Percentiles rank a stretch among this genome's conserved stretches.
Conservation (phyloP, 2,113 vertebrate genomes). For the Struthidea cinerea region DNA sequence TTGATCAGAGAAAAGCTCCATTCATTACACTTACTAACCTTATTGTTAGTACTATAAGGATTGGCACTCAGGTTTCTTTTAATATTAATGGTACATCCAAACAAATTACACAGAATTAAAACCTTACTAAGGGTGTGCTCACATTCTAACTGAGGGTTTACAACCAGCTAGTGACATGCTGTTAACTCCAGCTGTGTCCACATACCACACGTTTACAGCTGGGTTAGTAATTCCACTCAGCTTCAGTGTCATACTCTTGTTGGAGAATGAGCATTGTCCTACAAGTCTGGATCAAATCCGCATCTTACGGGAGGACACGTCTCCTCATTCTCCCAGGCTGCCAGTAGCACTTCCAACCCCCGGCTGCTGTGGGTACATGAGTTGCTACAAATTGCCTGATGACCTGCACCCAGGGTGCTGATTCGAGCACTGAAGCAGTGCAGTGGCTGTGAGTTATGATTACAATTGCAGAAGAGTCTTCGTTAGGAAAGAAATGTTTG, state of each 20-base stretch:
- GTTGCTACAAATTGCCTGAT: too few relatives aligned
- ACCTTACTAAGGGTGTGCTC: background rate
- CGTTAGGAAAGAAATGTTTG: background rate
- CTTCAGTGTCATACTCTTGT: background rate
- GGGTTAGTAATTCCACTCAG: background rate
- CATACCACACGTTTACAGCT: background rate
- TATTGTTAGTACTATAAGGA: background rate
- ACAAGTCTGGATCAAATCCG: background rate
- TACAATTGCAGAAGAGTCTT: background rate
- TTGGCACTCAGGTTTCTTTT: background rate
- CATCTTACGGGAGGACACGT: rapidly evolving
- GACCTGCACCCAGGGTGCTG: background rate
- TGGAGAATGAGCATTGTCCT: background rate
- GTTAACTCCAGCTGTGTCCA: background rate
- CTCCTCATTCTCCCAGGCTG: background rate
- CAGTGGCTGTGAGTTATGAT: background rate
- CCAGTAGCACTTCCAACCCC: background rate
- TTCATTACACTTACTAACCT: background rate
- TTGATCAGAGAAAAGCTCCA: background rate
- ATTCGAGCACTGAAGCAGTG: rapidly evolving
- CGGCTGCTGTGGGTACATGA: rapidly evolving
- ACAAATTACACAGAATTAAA: background rate
- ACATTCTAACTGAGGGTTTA: background rate
- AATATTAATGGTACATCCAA: background rate
- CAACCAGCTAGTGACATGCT: background rate